phyloP scores from a whole-genome alignment of 2,113 vertebrate genomes.

The Glaucomys volans region DNA sequence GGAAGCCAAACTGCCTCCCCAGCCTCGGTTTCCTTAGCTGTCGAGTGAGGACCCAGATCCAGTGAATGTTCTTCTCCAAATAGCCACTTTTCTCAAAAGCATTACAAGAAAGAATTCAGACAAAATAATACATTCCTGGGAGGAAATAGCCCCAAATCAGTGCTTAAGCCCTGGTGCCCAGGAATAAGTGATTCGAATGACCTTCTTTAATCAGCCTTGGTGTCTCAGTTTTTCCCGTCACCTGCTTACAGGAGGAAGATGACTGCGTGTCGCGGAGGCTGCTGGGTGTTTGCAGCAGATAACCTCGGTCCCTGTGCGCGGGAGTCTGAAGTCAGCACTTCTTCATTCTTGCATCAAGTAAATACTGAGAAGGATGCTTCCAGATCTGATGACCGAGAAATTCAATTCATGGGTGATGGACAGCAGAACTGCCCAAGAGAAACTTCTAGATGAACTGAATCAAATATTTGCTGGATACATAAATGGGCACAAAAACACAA shows the following conservation, averaged over 20 bases:
- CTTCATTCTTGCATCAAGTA: not conserved
- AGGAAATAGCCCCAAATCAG: not conserved
- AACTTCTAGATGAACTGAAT: not conserved
- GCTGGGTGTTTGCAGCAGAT: not conserved
- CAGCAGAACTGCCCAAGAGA: not conserved
- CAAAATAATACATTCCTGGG: not conserved
- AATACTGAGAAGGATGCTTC: slow-evolving; percentile 15
- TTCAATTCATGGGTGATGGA: not conserved
- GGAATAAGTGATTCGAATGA: not conserved
- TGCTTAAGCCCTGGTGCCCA: not conserved
- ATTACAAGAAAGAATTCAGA: not conserved
- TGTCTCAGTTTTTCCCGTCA: not conserved
- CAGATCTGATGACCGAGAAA: not conserved
- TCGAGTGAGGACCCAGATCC: not conserved
- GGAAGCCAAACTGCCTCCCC: rapidly evolving
- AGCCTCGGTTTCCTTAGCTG: not conserved
- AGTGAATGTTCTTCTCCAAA: rapidly evolving
- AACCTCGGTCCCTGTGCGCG: not conserved
- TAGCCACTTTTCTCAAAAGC: not conserved
- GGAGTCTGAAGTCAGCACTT: not conserved
- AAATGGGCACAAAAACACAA: not conserved
- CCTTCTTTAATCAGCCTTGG: not conserved
- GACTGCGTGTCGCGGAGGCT: not conserved
- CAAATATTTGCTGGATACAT: not conserved
- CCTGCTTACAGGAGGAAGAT: not conserved